phyloP scores from a whole-genome alignment of 1,140 invertebrate species.

The Pogonomyrmex barbatus region DNA sequence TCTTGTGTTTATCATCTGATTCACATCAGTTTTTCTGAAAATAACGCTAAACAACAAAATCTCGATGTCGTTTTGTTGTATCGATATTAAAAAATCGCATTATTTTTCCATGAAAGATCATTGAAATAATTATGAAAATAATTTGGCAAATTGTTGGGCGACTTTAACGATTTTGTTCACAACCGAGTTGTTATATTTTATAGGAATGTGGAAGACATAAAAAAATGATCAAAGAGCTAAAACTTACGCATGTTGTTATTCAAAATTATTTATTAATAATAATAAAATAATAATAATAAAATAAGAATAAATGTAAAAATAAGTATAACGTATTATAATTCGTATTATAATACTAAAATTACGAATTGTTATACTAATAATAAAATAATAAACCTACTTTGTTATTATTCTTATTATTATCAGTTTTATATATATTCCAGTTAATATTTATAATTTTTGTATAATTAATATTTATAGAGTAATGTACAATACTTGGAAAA shows the following conservation, averaged over 20 bases:
- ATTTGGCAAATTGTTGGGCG: background rate
- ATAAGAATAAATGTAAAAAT: conserved; percentile 38
- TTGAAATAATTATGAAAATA: background rate
- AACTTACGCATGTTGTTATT: conserved; percentile 71
- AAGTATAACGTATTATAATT: conserved; percentile 74
- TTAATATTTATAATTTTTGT: conserved; percentile 76
- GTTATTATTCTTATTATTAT: conserved; percentile 47
- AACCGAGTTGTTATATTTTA: background rate
- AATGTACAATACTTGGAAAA: conserved; percentile 85
- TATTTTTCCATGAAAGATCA: background rate
- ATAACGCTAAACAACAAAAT: conserved; percentile 12
- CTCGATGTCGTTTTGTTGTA: conserved; percentile 36
- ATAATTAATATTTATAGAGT: conserved; percentile 82
- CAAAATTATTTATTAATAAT: conserved; percentile 79
- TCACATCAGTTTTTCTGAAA: background rate
- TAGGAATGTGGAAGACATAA: conserved; percentile 33
- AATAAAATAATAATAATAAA: conserved; percentile 61
- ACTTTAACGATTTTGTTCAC: background rate
- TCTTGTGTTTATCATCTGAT: background rate
- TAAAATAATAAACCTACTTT: conserved; percentile 51
- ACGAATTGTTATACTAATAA: conserved; percentile 30
- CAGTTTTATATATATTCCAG: conserved; percentile 67
- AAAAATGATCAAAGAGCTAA: conserved; percentile 14
- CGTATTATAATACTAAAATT: conserved; percentile 76
- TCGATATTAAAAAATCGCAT: conserved; percentile 23